phyloP scores from a whole-genome alignment of 2,797 vertebrate species.

The Cetoscarus ocellatus region DNA sequence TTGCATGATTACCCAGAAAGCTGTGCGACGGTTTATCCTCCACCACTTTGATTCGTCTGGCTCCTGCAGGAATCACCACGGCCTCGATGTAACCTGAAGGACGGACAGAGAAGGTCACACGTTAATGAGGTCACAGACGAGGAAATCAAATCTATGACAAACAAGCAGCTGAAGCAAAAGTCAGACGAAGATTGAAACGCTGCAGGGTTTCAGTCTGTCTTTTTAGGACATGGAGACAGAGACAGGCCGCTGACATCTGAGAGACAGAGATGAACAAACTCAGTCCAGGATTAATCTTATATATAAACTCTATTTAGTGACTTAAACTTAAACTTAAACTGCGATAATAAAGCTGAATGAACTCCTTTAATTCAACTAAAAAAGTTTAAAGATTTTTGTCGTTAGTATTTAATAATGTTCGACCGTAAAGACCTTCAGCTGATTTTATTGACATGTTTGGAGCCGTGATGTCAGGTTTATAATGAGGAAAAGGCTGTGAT shows the following conservation, averaged over 20 bases:
- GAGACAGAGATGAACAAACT: conserved; percentile 6
- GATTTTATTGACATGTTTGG: no score
- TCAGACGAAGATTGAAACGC: neutral
- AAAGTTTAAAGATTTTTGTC: no score
- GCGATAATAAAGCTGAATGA: no score
- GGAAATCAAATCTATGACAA: neutral
- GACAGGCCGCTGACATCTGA: conserved; percentile 17
- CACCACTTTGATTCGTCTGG: conserved; percentile 94
- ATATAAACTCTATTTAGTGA: no score
- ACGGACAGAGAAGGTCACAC: conserved; percentile 28
- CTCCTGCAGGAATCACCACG: conserved; percentile 93
- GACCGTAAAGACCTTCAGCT: no score
- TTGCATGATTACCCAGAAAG: conserved; percentile 90
- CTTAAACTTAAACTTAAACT: no score
- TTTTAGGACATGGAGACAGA: neutral
- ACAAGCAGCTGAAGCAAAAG: neutral
- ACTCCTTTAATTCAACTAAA: no score
- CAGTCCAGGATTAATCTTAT: no score
- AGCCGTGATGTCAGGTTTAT: no score
- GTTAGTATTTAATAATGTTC: no score
- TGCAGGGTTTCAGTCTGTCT: neutral
- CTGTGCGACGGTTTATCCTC: conserved; percentile 97
- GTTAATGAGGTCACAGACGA: neutral
- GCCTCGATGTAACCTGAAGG: conserved; percentile 95
- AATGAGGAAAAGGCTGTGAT: no score